Evolutionary conservation across 2,113 vertebrate genomes (phyloP).

Genomic region (Nymphicus hollandicus): DNA sequence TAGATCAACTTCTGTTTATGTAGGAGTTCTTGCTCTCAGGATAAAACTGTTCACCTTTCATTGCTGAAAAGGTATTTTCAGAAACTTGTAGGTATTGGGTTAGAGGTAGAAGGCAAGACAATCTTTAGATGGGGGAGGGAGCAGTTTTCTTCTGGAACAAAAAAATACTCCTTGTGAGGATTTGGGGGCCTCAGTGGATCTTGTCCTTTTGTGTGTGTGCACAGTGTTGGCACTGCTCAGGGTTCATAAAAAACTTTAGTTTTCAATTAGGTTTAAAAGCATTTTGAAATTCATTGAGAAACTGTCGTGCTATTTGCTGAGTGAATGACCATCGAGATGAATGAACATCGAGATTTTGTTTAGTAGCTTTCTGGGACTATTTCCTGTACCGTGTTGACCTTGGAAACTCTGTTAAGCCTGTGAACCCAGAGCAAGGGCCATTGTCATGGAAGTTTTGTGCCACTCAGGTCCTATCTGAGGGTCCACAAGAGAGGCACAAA

Average conservation of each 20-base stretch:
- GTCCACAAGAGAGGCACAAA: neutral
- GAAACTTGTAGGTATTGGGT: neutral
- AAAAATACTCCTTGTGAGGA: neutral
- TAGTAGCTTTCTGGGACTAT: neutral
- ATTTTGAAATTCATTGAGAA: neutral
- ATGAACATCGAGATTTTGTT: neutral
- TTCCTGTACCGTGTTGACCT: neutral
- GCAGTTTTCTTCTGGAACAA: neutral
- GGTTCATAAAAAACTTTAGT: neutral
- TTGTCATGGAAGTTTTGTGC: neutral
- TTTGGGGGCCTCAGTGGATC: neutral
- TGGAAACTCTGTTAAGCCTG: neutral
- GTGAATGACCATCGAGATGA: neutral
- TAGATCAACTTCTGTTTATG: neutral
- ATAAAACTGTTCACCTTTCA: neutral
- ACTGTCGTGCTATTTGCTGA: neutral
- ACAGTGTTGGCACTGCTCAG: neutral
- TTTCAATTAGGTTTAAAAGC: neutral
- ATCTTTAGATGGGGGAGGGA: neutral
- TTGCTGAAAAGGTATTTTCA: neutral
- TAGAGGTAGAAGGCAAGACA: neutral
- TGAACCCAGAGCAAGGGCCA: neutral
- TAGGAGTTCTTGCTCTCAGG: neutral
- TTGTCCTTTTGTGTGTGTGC: neutral
- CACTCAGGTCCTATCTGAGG: neutral